A percentile compares a stretch with the other conserved stretches of the same genome.
phyloP scores from a whole-genome alignment of 2,113 vertebrate genomes.

The Malurus cyaneus region DNA sequence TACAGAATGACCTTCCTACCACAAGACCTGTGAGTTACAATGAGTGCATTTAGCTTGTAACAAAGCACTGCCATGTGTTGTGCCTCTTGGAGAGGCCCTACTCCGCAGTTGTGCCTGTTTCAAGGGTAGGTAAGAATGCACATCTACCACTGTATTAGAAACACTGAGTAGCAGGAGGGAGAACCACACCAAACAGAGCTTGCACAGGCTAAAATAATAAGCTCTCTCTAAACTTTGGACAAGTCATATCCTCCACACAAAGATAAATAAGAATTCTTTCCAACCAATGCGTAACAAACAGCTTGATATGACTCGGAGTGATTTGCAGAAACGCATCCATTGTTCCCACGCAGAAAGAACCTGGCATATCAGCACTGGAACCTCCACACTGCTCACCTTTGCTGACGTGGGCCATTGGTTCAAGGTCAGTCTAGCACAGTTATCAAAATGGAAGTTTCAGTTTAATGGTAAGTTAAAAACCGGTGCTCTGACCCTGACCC shows the following conservation, averaged over 20 bases:
- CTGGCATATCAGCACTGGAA: not conserved
- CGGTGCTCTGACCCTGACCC: not conserved
- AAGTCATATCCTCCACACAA: not conserved
- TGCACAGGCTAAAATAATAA: not conserved
- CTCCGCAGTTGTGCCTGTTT: not conserved
- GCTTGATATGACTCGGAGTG: not conserved
- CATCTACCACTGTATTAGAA: not conserved
- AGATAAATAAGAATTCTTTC: not conserved
- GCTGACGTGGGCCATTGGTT: not conserved
- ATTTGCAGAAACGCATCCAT: not conserved
- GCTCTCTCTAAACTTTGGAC: not conserved
- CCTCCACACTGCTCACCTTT: not conserved
- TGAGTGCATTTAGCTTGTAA: not conserved
- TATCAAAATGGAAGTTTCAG: not conserved
- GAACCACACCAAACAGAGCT: not conserved
- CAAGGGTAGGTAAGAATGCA: not conserved
- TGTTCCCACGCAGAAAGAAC: rapidly evolving
- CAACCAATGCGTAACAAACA: not conserved
- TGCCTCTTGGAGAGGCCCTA: slow-evolving; percentile 16
- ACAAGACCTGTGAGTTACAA: not conserved
- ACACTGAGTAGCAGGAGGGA: not conserved
- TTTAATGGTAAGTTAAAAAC: not conserved
- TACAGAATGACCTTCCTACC: not conserved
- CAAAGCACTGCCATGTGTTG: not conserved
- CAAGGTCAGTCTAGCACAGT: not conserved